Evolutionary conservation across 2,797 vertebrate species (phyloP).

Genomic region (Chromobotia macracanthus): DNA sequence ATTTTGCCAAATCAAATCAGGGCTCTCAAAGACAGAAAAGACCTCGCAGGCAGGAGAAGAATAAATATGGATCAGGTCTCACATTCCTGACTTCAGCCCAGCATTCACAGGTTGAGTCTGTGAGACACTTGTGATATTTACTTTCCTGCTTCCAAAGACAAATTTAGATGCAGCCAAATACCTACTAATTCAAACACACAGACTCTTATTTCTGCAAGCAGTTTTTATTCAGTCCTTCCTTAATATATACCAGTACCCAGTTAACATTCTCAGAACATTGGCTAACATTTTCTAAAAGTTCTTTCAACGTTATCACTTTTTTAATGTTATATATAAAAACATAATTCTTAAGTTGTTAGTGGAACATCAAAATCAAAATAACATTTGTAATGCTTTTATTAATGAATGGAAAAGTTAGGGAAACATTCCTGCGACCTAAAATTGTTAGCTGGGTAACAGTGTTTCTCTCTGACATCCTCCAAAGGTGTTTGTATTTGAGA

Average conservation of each 20-base stretch:
- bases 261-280: not conserved
- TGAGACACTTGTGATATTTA: conserved; percentile 45
- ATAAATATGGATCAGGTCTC: conserved; percentile 38
- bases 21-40: conserved; percentile 53
- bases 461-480: no score
- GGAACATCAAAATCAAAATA: no score
- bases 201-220: not conserved
- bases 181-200: not conserved
- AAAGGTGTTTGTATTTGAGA: no score
- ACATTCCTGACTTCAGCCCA: conserved; percentile 24
- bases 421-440: no score
- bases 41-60: conserved; percentile 59
- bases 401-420: no score
- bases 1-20: conserved; percentile 51
- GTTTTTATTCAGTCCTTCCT: not conserved
- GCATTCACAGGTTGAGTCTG: conserved; percentile 18
- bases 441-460: no score
- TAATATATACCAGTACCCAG: not conserved
- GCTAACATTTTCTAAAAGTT: no score
- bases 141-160: not conserved
- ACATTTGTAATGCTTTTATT: no score
- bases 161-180: conserved; percentile 5
- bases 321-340: no score
- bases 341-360: no score
- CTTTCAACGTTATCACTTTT: no score